Evolutionary conservation across 2,888 invertebrate species (phyloP), one percentile per base, ranked within the genome.

Genomic region (Zygaena filipendulae): DNA sequence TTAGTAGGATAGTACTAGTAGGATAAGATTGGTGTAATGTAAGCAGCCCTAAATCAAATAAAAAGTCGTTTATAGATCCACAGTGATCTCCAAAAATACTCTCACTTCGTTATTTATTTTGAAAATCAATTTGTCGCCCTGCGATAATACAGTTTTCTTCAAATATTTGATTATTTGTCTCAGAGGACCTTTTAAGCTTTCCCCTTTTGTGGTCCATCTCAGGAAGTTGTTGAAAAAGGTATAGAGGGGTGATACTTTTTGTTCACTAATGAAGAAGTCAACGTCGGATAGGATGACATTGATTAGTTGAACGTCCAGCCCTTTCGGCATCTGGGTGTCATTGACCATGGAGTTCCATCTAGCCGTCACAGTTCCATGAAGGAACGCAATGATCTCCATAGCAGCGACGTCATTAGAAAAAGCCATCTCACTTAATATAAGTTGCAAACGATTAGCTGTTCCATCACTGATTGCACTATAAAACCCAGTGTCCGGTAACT

Each of bases 281-380:
- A 74, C 41, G 34, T 74, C 71, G 3, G 71, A 70, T 4, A 74
- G 34, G 32, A 72, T 68, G 0, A 44, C 45, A 22, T 66, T 47
- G 0, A 67, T 38, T 20, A 74, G 32, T 13, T 56, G 42, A 2
- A 57, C 45, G 6, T 72, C 69, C 16, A 48, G 48, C 1, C 16
- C 16, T 7, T 16, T 16, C 4, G 16, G 7, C 7, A 7, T 4
- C 7, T 16, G 4, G 7, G 16, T 16, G 7, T 16, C 7, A 16
- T 16, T 16, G 16, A 4, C 7, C 4, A 16, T 16, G 7, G 16
- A 6, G 10, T 44, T 38, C 2, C 62, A n/a, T 39, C 64, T 53
- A 1, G 40, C 38, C 29, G 53, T 42, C 3, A 67, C 51, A 4
- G 52, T 41, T 23, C 49, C 55, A 9, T 55, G 44, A 5, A 70